Evolutionary conservation across 2,797 vertebrate genomes (phyloP).

Genomic region (Acanthurus tractus): DNA sequence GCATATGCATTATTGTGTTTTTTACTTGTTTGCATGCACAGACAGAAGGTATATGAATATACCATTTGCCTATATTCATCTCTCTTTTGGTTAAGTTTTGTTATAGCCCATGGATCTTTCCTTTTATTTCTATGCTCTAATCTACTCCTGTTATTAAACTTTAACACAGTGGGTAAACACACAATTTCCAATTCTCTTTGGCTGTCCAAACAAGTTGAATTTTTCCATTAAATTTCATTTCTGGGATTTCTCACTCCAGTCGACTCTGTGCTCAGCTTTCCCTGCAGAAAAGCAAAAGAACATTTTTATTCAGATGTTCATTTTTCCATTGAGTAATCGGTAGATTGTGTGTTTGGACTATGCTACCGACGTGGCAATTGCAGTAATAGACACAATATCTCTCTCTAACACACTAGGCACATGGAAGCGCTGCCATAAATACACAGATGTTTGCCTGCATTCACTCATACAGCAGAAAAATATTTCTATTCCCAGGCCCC

Average conservation of each 20-base stretch:
- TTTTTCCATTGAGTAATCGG: slow-evolving; percentile 58
- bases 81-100: not conserved
- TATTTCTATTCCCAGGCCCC: slow-evolving; percentile 8
- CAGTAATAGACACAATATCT: slow-evolving; percentile 53
- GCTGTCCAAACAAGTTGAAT: slow-evolving; percentile 43
- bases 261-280: slow-evolving; percentile 16
- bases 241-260: slow-evolving; percentile 59
- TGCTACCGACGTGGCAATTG: slow-evolving; percentile 28
- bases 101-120: not conserved
- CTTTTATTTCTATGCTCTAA: slow-evolving; percentile 36
- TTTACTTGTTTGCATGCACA: too few relatives aligned
- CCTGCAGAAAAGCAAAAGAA: slow-evolving; percentile 32
- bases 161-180: slow-evolving; percentile 50
- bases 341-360: slow-evolving; percentile 17
- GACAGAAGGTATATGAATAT: too few relatives aligned
- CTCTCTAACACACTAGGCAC: slow-evolving; percentile 17
- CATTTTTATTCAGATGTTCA: slow-evolving; percentile 44
- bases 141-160: slow-evolving; percentile 44
- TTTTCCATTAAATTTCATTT: slow-evolving; percentile 57
- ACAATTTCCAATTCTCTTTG: slow-evolving; percentile 33
- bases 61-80: too few relatives aligned
- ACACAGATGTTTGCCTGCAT: slow-evolving; percentile 29
- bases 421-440: not conserved
- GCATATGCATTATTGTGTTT: not conserved
- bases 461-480: slow-evolving; percentile 8